Evolutionary conservation across 2,797 vertebrate genomes (phyloP), one percentile per base, ranked within the genome.

Genomic region (Cercopithecus neglectus): DNA sequence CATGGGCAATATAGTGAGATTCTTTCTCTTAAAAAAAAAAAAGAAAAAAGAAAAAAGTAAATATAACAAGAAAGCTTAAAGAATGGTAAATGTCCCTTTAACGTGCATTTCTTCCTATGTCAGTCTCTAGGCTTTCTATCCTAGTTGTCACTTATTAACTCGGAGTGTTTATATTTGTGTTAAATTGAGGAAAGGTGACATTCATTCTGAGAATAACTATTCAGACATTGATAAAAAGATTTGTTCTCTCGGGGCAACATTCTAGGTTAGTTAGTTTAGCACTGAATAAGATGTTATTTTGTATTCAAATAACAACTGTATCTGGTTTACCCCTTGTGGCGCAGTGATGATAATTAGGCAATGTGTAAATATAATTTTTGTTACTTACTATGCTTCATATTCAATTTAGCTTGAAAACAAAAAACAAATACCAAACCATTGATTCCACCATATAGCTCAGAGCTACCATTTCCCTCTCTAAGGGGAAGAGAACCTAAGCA

Each of bases 401-500:
- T 94, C 48, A 84, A 59, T 85, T 97, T 93, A 75, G 26, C 13
- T 82, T 96, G 46, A 72, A 87, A 85, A 39, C 6, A 79, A 72
- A 33, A 95, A 91, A n/a, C 22, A 30, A 55, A 55, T n/a, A 76
- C 10, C 3, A 44, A 70, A 36, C 53, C 55, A 26, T 7, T 46
- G 22, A 89, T 48, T 93, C 6, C 10, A 39, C 33, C 10, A 33
- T 26, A 36, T 70, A 92, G 44, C 59, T 19, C 28, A 67, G 14
- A 57, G 70, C 84, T 92, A 86, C 46, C 36, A 48, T 55, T 97
- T 95, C 78, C 55, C 39, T 84, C 46, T 92, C 22, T 50, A 50
- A 92, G 55, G 50, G 80, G 92, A 89, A 85, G 84, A 72, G 67
- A 95, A 79, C 36, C 72, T 84, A 78, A 96, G 19, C 53, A 96